A percentile compares a stretch with the other conserved stretches of the same genome.
Conservation (phyloP, 2,113 vertebrate species). For the Muscicapa adusta region DNA sequence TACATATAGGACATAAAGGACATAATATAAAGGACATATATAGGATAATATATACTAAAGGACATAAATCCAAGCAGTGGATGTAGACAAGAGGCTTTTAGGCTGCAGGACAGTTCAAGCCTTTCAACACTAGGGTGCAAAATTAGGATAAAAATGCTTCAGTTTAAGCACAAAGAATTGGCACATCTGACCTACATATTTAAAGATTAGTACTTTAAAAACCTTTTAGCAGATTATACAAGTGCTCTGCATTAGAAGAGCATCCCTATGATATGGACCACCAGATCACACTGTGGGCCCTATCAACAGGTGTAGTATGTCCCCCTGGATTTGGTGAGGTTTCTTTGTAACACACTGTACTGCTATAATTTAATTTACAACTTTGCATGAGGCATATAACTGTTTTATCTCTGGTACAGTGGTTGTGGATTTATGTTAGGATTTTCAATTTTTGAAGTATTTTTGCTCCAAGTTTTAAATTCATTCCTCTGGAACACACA, state of each 20-base stretch:
- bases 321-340: neutral
- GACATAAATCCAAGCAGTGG: neutral
- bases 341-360: neutral
- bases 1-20: neutral
- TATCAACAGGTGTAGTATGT: neutral
- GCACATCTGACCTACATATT: neutral
- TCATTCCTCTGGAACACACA: neutral
- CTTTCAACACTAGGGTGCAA: neutral
- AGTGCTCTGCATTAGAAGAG: neutral
- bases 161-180: neutral
- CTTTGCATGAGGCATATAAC: neutral
- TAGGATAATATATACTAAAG: neutral
- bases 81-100: neutral
- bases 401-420: neutral
- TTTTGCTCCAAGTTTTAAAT: neutral
- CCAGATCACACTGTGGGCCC: neutral
- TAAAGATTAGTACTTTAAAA: neutral
- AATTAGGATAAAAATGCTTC: neutral
- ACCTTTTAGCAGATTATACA: neutral
- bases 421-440: neutral
- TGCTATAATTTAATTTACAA: neutral
- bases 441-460: neutral
- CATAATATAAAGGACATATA: neutral
- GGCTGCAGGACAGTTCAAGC: neutral
- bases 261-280: neutral